Evolutionary conservation across 2,113 vertebrate genomes (phyloP).

Genomic region (Spea multiplicata): DNA sequence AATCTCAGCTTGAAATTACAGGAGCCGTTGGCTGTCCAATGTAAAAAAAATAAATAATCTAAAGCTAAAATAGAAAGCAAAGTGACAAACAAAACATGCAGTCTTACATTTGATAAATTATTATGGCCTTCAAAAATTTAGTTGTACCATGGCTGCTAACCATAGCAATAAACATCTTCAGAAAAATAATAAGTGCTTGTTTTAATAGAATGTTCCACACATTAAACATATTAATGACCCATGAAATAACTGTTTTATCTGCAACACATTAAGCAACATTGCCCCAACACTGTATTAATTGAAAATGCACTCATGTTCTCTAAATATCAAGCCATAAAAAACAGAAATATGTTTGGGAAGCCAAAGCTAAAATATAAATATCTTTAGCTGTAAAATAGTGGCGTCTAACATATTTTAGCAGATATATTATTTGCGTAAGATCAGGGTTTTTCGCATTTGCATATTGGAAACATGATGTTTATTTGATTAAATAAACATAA

Average conservation of each 20-base stretch:
- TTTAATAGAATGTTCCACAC: slow-evolving; percentile 70
- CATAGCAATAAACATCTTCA: slow-evolving; percentile 61
- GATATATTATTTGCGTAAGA: too few relatives aligned
- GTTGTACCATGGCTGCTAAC: slow-evolving; percentile 49
- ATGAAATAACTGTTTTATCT: slow-evolving; percentile 77
- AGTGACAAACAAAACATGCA: slow-evolving; percentile 28
- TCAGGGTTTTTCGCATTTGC: too few relatives aligned
- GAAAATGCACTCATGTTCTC: slow-evolving; percentile 56
- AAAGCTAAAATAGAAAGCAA: slow-evolving; percentile 23
- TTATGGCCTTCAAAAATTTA: slow-evolving; percentile 47
- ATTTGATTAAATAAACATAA: too few relatives aligned
- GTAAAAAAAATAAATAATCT: slow-evolving; percentile 15
- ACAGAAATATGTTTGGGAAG: slow-evolving; percentile 45
- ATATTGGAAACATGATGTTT: too few relatives aligned
- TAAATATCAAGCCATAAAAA: slow-evolving; percentile 50
- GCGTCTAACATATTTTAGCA: too few relatives aligned
- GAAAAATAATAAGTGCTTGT: slow-evolving; percentile 68
- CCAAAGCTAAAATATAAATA: background rate
- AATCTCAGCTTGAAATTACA: slow-evolving; percentile 28
- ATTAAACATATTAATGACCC: slow-evolving; percentile 77
- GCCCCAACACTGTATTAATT: slow-evolving; percentile 68
- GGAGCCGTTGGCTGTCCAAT: slow-evolving; percentile 26
- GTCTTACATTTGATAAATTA: slow-evolving; percentile 38
- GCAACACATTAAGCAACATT: slow-evolving; percentile 67
- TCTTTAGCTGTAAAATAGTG: background rate